These are phyloP conservation scores for Leucoraja erinaceus DNA, from an alignment of 2,113 vertebrate genomes.

Conservation along the genomic window DNA sequence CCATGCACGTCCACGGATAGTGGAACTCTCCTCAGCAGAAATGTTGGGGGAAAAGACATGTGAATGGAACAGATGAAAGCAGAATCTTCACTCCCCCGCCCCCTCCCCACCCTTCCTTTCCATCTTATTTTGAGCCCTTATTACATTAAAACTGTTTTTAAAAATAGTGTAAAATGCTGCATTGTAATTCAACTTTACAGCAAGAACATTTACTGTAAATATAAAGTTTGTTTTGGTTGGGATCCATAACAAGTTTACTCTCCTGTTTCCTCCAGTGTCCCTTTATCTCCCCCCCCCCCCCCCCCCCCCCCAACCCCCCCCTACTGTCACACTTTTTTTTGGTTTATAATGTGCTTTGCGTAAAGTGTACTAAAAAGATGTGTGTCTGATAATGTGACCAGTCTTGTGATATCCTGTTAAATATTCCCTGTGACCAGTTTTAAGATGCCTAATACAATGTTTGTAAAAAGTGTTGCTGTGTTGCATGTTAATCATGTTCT, in stretches of 20 bases:
- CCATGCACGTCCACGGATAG: neutral
- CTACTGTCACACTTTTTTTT: neutral
- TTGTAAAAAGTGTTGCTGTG: conserved; percentile 42
- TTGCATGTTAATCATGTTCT: conserved; percentile 45
- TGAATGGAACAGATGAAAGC: neutral
- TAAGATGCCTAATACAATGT: conserved; percentile 46
- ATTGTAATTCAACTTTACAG: neutral
- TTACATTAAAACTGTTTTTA: neutral
- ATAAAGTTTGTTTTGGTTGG: neutral
- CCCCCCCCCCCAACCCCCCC: neutral
- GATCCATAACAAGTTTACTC: neutral
- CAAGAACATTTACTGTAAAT: neutral
- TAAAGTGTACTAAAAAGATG: neutral
- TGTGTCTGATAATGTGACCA: conserved; percentile 15
- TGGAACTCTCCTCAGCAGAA: neutral
- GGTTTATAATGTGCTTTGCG: neutral
- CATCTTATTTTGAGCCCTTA: neutral
- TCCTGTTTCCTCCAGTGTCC: neutral
- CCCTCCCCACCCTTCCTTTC: neutral
- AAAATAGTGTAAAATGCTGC: neutral
- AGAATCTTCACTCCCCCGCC: neutral
- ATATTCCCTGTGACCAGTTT: conserved; percentile 43
- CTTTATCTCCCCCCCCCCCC: too few relatives aligned
- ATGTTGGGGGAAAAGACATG: neutral
- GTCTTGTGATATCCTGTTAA: conserved; percentile 45